Conservation (phyloP, 2,888 invertebrate species). For the Ochropleura leucogaster region DNA sequence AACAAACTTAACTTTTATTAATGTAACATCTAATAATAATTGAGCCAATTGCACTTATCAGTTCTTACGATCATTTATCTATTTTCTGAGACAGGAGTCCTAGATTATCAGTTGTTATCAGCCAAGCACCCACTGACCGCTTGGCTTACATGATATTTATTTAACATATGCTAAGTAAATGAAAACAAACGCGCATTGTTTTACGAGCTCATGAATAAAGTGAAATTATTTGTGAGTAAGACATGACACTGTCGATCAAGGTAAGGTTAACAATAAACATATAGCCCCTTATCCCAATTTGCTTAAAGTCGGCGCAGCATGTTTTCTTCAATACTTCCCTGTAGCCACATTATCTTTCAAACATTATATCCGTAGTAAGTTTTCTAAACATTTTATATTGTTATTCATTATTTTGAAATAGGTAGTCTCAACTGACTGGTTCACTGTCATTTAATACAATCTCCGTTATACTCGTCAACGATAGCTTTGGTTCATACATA, state of each 20-base stretch:
- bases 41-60: not conserved
- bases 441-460: not conserved
- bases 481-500: not conserved
- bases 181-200: constrained; percentile 19
- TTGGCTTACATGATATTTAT: constrained; percentile 1
- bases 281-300: not conserved
- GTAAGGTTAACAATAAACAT: constrained; percentile 9
- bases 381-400: constrained; percentile 4
- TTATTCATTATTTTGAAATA: not conserved
- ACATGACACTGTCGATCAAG: not conserved
- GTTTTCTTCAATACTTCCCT: not conserved
- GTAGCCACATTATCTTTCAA: not conserved
- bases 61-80: constrained; percentile 1
- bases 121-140: constrained; percentile 30
- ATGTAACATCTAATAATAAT: not conserved
- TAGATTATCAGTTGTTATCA: constrained; percentile 24
- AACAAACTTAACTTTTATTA: no score
- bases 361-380: not conserved
- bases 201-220: constrained; percentile 19
- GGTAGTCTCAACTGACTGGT: not conserved
- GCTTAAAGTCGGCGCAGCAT: not conserved
- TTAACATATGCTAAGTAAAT: constrained; percentile 15
- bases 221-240: constrained; percentile 13
- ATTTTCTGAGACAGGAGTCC: constrained; percentile 3
- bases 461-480: not conserved